Evolutionary conservation across 2,113 vertebrate species (phyloP).

Genomic region (Felis catus): F.catus_Fca126_mat1.0 CM031415.1:151267501-151268000

Average conservation of each 20-base stretch:
- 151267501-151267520: not conserved
- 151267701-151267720: not conserved
- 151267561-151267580: not conserved
- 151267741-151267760: not conserved
- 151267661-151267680: not conserved
- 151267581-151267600: not conserved
- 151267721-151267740: not conserved
- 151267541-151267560: not conserved
- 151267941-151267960: not conserved
- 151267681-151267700: not conserved
- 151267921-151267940: conserved; percentile 37
- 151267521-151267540: not conserved
- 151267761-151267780: not conserved
- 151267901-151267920: not conserved
- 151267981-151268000: conserved; percentile 37
- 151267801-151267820: not conserved
- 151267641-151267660: not conserved
- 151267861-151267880: not conserved
- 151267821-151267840: not conserved
- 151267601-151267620: not conserved
- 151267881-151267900: not conserved
- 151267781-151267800: conserved; percentile 11
- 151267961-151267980: conserved; percentile 23
- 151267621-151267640: not conserved
- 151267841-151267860: conserved; percentile 9